Evolutionary conservation across 2,797 vertebrate genomes (phyloP).

Genomic region (Melanotaenia boesemani): DNA sequence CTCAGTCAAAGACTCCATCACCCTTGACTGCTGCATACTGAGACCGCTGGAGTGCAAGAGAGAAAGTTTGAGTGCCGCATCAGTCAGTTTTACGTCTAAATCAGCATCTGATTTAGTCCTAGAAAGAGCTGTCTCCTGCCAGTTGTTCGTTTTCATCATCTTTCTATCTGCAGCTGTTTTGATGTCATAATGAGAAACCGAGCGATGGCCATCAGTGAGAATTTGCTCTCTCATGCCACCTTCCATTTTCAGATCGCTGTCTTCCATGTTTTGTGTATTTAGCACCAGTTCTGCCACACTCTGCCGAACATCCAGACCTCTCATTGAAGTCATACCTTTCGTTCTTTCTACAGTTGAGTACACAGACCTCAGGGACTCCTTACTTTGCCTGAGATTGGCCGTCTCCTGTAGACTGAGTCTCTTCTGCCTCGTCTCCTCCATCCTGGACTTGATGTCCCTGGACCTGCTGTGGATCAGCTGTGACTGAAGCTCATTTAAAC

Average conservation of each 20-base stretch:
- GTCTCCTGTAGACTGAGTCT: conserved; percentile 89
- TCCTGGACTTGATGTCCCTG: conserved; percentile 64
- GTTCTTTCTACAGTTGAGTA: conserved; percentile 82
- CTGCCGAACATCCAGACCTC: conserved; percentile 67
- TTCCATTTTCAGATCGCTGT: conserved; percentile 18
- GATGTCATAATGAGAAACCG: conserved; percentile 69
- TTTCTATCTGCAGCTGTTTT: conserved; percentile 57
- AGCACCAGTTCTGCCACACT: conserved; percentile 50
- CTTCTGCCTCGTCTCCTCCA: conserved; percentile 84
- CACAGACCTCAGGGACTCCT: conserved; percentile 80
- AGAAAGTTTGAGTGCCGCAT: conserved; percentile 70
- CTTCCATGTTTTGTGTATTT: conserved; percentile 20
- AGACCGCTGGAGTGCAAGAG: conserved; percentile 84
- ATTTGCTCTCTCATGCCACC: conserved; percentile 10
- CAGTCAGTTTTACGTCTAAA: conserved; percentile 74
- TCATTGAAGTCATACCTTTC: conserved; percentile 57
- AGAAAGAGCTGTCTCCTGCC: conserved; percentile 57
- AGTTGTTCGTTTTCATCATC: conserved; percentile 15
- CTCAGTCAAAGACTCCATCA: conserved; percentile 87
- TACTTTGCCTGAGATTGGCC: conserved; percentile 74
- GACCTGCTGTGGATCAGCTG: conserved; percentile 55
- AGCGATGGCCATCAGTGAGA: conserved; percentile 43
- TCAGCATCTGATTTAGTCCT: conserved; percentile 83
- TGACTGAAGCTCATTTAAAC: conserved; percentile 64
- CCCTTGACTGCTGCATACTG: conserved; percentile 84